A percentile compares a stretch with the other conserved stretches of the same genome.
phyloP scores from a whole-genome alignment of 2,113 vertebrate species.

The Archocentrus centrarchus region DNA sequence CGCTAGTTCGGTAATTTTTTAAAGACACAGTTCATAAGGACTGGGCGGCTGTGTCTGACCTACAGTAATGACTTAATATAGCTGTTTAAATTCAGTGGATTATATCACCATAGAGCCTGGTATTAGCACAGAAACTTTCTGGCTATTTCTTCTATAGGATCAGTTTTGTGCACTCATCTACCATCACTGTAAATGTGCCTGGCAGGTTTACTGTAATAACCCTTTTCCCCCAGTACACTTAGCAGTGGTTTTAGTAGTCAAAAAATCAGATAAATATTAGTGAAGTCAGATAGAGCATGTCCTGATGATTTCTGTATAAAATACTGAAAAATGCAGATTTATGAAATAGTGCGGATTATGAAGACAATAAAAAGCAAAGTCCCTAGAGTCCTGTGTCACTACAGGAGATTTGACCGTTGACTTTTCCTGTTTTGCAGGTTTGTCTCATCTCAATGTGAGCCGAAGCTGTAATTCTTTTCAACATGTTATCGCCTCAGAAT shows the following conservation, averaged over 20 bases:
- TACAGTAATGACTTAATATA: neutral
- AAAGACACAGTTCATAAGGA: fast-evolving
- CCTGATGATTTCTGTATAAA: neutral
- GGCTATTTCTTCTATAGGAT: neutral
- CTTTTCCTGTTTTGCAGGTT: slow-evolving; percentile 64
- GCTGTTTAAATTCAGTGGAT: neutral
- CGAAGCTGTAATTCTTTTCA: neutral
- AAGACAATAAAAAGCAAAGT: neutral
- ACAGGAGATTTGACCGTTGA: neutral
- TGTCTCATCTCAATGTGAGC: slow-evolving; percentile 11
- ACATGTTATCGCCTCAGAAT: slow-evolving; percentile 5
- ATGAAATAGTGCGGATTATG: neutral
- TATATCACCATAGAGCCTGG: neutral
- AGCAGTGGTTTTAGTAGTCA: fast-evolving
- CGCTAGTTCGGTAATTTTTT: neutral
- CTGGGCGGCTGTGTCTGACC: neutral
- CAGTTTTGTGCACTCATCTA: neutral
- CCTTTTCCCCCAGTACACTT: neutral
- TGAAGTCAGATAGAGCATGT: neutral
- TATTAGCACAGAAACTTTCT: neutral
- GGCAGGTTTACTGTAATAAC: neutral
- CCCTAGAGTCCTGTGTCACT: neutral
- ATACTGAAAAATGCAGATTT: neutral
- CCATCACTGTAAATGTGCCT: neutral
- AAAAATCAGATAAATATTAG: neutral